Evolutionary conservation across 2,113 vertebrate genomes (phyloP).

Genomic region (Asarcornis scutulata): DNA sequence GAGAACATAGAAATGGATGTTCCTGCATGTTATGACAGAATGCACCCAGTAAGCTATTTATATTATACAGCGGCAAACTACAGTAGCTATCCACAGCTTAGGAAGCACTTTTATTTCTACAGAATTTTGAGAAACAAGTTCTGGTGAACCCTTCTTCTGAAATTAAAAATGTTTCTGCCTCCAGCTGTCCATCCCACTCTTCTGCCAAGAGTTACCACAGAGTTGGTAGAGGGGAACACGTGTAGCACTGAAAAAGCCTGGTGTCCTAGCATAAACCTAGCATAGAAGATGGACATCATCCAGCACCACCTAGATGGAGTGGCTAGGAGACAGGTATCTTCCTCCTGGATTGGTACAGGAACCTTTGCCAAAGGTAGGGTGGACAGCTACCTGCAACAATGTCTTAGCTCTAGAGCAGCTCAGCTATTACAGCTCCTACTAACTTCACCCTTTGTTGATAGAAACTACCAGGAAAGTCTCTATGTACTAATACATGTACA

Average conservation of each 20-base stretch:
- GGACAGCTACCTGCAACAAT: not conserved
- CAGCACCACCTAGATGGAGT: not conserved
- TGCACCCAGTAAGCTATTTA: not conserved
- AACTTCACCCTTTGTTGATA: not conserved
- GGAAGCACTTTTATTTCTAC: not conserved
- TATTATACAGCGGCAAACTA: not conserved
- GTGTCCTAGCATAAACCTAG: not conserved
- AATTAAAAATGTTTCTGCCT: constrained; percentile 12
- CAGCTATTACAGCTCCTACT: not conserved
- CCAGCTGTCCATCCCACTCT: not conserved
- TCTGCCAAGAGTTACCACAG: constrained; percentile 11
- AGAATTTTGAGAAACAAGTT: not conserved
- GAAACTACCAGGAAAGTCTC: constrained; percentile 35
- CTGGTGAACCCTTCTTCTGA: not conserved
- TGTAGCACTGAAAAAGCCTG: not conserved
- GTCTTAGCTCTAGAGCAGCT: not conserved
- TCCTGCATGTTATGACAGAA: not conserved
- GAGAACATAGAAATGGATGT: not conserved
- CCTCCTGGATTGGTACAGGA: not conserved
- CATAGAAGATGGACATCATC: not conserved
- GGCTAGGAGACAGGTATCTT: not conserved
- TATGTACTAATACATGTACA: not conserved
- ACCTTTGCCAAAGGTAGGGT: not conserved
- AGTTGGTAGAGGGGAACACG: not conserved
- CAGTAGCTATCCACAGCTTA: not conserved